These are phyloP conservation scores for Eulemur macaco DNA, from an alignment of 2,113 vertebrate genomes.

Conservation along the genomic window DNA sequence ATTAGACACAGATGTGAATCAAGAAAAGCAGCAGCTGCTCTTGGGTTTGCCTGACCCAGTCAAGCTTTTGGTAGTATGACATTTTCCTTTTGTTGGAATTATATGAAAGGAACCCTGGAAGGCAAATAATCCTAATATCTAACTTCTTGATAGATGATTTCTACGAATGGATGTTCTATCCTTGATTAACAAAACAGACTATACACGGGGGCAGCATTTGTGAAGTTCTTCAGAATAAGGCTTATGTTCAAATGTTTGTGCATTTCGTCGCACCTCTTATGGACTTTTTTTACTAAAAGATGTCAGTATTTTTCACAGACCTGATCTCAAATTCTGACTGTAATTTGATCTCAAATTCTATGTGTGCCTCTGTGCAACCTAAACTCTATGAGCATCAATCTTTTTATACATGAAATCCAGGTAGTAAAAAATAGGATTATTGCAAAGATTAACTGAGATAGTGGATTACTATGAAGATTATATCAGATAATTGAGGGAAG, in stretches of 20 bases:
- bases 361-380: neutral
- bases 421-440: neutral
- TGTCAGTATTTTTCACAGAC: neutral
- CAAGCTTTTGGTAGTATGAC: slow-evolving; percentile 42
- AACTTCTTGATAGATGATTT: slow-evolving; percentile 65
- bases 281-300: neutral
- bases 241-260: neutral
- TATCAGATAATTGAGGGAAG: neutral
- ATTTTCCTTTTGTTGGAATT: slow-evolving; percentile 56
- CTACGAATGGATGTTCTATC: slow-evolving; percentile 57
- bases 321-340: neutral
- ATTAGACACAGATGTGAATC: slow-evolving; percentile 68
- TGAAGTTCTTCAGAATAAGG: neutral
- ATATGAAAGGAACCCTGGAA: slow-evolving; percentile 51
- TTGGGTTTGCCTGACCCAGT: slow-evolving; percentile 1
- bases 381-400: neutral
- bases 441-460: neutral
- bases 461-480: neutral
- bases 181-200: slow-evolving; percentile 43
- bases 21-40: slow-evolving; percentile 69
- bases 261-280: neutral
- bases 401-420: neutral
- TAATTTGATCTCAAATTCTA: neutral
- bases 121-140: slow-evolving; percentile 48
- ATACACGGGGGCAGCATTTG: neutral